Evolutionary conservation across 1,140 invertebrate genomes (phyloP), one percentile per base, ranked within the genome.

Genomic region (Drosophila navojoa): DNA sequence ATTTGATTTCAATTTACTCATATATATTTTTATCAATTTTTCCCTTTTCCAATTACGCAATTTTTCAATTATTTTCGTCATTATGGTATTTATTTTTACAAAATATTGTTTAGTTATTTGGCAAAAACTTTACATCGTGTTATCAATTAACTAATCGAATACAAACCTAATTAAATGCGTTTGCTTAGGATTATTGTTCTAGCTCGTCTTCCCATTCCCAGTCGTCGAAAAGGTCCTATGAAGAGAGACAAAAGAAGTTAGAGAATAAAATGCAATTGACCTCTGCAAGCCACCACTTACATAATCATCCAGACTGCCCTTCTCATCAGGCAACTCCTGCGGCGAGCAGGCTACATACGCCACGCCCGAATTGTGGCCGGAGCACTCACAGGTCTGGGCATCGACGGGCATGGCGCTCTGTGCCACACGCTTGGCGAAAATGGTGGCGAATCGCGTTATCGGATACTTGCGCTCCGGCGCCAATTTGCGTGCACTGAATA

Each of bases 361-460:
- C 10, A 95, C 91, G 1, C 95, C 95, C 16, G 94, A 93, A 53
- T 95, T 94, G 71, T 94, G 93, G 3, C 94, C 93, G 4, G 94
- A 94, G 85, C 96, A 97, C 77, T 96, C 95, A 86, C 96, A 97
- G 5, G 93, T 93, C 79, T 96, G 95, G 75, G 96, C 96, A 7
- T 91, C 68, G 35, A 92, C 93, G 0, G 95, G 94, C n/a, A 90
- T 66, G 2, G 95, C 95, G 9, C 94, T 94, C 15, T 93, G 73
- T 0, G 95, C 95, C 0, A 97, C 92, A 38, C 95, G 93, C 60
- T 95, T 95, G 1, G 94, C 93, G 66, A 97, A 96, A 0, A 96
- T 95, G 25, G 92, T 94, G 1, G 94, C 92, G 66, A 97, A 95
- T 47, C 95, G 94, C 78, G 95, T 95, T 13, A 95, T 93, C n/a